A percentile compares a stretch with the other conserved stretches of the same genome.
Conservation (phyloP, 2,888 invertebrate species). For the Drosophila quinaria region DNA sequence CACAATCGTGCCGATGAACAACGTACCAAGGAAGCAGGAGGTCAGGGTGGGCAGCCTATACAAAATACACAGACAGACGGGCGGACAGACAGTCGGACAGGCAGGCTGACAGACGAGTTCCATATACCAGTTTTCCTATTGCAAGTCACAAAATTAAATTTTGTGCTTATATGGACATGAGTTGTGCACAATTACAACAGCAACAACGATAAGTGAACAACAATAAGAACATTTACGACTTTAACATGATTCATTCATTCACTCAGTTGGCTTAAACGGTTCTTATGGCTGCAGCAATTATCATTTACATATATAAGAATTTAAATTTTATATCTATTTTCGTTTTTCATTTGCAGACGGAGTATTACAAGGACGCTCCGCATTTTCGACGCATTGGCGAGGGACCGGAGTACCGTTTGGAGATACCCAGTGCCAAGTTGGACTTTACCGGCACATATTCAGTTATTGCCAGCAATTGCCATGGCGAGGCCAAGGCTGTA, state of each 20-base stretch:
- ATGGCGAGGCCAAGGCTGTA: conserved; percentile 94
- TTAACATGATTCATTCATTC: conserved; percentile 50
- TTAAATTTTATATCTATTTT: not conserved
- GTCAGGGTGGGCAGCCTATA: conserved; percentile 73
- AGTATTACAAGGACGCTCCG: conserved; percentile 94
- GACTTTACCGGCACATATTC: conserved; percentile 96
- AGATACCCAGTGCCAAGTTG: conserved; percentile 94
- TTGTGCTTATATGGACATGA: conserved; percentile 77
- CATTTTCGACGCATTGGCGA: conserved; percentile 91
- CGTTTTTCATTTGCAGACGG: conserved; percentile 88
- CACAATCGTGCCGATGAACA: conserved; percentile 61
- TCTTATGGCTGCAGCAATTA: conserved; percentile 27
- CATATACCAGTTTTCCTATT: conserved; percentile 72
- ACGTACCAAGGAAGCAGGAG: conserved; percentile 71
- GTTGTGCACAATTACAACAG: conserved; percentile 64
- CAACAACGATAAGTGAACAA: conserved; percentile 27
- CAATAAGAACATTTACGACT: conserved; percentile 31
- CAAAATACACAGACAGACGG: conserved; percentile 1
- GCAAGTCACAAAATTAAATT: conserved; percentile 72
- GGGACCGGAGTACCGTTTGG: conserved; percentile 93
- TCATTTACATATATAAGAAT: conserved; percentile 22
- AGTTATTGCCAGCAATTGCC: conserved; percentile 92
- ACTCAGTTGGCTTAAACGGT: conserved; percentile 36
- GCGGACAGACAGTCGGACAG: not conserved
- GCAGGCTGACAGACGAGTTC: conserved; percentile 18